These are phyloP conservation scores for Amphipyra berbera DNA, from an alignment of 2,888 invertebrate species.

Conservation along the genomic window DNA sequence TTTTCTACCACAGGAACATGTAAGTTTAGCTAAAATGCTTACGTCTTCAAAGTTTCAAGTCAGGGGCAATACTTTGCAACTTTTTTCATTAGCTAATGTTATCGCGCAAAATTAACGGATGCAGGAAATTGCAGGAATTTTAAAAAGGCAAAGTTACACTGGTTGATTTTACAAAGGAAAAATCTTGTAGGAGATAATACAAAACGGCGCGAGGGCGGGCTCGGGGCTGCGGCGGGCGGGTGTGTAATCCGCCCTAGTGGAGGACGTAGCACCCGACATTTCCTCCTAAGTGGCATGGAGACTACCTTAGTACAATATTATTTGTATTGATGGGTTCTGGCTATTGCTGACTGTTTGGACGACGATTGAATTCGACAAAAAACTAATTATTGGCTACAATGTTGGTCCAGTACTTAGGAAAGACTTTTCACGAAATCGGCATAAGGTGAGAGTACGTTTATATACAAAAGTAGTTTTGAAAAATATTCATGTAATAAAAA, in stretches of 20 bases:
- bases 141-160: constrained; percentile 39
- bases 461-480: no score
- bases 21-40: no score
- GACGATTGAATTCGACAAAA: no score
- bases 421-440: no score
- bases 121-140: constrained; percentile 38
- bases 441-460: no score
- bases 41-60: neutral
- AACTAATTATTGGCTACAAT: no score
- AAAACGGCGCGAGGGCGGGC: constrained; percentile 66
- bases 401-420: no score
- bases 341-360: no score
- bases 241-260: constrained; percentile 68
- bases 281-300: constrained; percentile 42
- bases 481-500: no score
- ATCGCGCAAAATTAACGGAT: constrained; percentile 43
- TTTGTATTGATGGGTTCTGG: constrained; percentile 1
- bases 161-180: constrained; percentile 50
- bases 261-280: constrained; percentile 59
- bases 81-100: constrained; percentile 24
- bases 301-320: constrained; percentile 3
- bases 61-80: neutral
- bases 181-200: constrained; percentile 77
- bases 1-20: no score
- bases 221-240: constrained; percentile 53